These are phyloP conservation scores for Poecilobothrus nobilitatus DNA, from an alignment of 2,888 invertebrate genomes.

Conservation along the genomic window DNA sequence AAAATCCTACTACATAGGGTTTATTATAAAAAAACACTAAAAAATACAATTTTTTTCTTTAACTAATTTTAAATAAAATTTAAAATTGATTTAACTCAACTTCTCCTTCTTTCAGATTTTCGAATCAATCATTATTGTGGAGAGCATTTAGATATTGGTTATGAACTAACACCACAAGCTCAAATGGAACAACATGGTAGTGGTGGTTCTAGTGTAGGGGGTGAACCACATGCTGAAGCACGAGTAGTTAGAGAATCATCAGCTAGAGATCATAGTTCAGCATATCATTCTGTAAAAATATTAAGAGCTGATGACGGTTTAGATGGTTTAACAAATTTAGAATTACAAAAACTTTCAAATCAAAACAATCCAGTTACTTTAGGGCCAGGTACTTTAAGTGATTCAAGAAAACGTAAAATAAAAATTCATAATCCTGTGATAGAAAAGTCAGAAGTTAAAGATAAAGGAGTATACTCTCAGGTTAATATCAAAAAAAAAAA, in stretches of 20 bases:
- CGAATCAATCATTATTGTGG: constrained; percentile 51
- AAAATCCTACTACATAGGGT: no score
- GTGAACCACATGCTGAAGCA: constrained; percentile 28
- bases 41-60: no score
- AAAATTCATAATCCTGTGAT: constrained; percentile 19
- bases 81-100: no score
- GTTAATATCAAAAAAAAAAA: constrained; percentile 20
- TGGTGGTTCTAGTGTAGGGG: constrained; percentile 8
- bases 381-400: not conserved
- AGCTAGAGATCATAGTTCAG: constrained; percentile 26
- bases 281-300: constrained; percentile 30
- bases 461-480: constrained; percentile 28
- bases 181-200: constrained; percentile 18
- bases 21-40: no score
- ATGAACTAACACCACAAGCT: constrained; percentile 39
- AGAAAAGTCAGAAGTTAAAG: constrained; percentile 17
- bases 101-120: constrained; percentile 47
- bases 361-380: constrained; percentile 2
- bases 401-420: constrained; percentile 16
- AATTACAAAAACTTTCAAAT: constrained; percentile 4
- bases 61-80: no score
- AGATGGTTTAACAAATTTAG: constrained; percentile 16
- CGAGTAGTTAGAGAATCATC: constrained; percentile 14
- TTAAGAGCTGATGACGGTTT: constrained; percentile 24
- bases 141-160: constrained; percentile 44